Conservation (phyloP, 23 tunicate genomes). For the Ascidia mentula region DNA sequence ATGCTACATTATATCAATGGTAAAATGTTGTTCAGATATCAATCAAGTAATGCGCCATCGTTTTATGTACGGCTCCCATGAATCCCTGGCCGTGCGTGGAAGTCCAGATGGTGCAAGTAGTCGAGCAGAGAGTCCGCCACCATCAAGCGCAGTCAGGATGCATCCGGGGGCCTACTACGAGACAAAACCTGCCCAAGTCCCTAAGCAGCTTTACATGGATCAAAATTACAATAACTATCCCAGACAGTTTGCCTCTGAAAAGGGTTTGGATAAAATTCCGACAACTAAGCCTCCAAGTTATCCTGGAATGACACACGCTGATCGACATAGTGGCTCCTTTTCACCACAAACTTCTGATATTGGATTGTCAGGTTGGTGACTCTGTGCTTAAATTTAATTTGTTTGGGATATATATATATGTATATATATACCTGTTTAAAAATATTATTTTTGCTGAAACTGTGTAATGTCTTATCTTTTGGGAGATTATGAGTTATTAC, state of each 20-base stretch:
- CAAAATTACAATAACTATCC: slow-evolving; percentile 62
- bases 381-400: background rate
- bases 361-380: background rate
- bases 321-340: slow-evolving; percentile 56
- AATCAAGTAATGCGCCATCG: slow-evolving; percentile 16
- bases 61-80: slow-evolving; percentile 22
- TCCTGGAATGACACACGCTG: slow-evolving; percentile 26
- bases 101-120: slow-evolving; percentile 91
- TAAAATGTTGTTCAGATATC: too few species aligned
- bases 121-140: slow-evolving; percentile 84
- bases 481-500: too few species aligned
- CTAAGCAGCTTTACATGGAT: slow-evolving; percentile 42
- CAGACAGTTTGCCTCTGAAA: slow-evolving; percentile 29
- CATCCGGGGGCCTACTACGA: slow-evolving; percentile 11
- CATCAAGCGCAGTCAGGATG: background rate
- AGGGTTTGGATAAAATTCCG: slow-evolving; percentile 28
- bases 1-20: too few species aligned
- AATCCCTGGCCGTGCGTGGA: slow-evolving; percentile 59
- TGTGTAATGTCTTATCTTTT: too few species aligned
- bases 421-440: too few species aligned
- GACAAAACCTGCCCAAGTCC: background rate
- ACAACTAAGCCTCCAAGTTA: slow-evolving; percentile 76
- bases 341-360: slow-evolving; percentile 46
- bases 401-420: too few species aligned
- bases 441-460: too few species aligned